Evolutionary conservation across 2,113 vertebrate species (phyloP).

Genomic region (Pituophis catenifer): DNA sequence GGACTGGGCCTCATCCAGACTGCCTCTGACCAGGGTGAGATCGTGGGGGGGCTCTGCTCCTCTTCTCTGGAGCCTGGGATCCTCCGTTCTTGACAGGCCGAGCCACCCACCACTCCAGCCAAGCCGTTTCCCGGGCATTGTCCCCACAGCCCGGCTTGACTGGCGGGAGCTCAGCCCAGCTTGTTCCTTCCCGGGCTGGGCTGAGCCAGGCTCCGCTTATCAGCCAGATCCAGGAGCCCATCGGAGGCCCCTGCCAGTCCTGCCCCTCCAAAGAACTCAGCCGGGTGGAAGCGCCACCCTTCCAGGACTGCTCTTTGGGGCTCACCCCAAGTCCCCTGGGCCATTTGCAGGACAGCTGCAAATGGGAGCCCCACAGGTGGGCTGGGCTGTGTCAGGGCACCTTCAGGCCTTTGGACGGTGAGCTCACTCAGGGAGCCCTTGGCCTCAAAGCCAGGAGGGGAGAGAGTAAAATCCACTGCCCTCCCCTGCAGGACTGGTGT

Average conservation of each 20-base stretch:
- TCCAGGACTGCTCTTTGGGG: neutral
- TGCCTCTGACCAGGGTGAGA: too few species aligned
- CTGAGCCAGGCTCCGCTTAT: neutral
- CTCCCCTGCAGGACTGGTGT: neutral
- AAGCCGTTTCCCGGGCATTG: neutral
- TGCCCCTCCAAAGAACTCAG: neutral
- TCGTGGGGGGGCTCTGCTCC: too few species aligned
- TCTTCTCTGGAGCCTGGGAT: too few species aligned
- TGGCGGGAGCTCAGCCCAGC: neutral
- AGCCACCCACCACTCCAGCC: neutral
- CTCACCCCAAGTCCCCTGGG: too few species aligned
- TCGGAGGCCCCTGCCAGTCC: neutral
- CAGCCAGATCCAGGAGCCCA: neutral
- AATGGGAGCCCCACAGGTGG: neutral
- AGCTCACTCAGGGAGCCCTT: neutral
- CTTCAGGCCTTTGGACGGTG: too few species aligned
- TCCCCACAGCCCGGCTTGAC: neutral
- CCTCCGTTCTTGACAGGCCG: neutral
- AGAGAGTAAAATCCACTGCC: neutral
- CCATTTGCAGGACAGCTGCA: neutral
- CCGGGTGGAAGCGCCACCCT: neutral
- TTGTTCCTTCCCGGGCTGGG: neutral
- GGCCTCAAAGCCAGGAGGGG: rapidly evolving
- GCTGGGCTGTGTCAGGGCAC: neutral
- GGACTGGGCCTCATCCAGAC: neutral